Evolutionary conservation across 2,113 vertebrate species (phyloP).

Genomic region (Vulpes ferrilata): DNA sequence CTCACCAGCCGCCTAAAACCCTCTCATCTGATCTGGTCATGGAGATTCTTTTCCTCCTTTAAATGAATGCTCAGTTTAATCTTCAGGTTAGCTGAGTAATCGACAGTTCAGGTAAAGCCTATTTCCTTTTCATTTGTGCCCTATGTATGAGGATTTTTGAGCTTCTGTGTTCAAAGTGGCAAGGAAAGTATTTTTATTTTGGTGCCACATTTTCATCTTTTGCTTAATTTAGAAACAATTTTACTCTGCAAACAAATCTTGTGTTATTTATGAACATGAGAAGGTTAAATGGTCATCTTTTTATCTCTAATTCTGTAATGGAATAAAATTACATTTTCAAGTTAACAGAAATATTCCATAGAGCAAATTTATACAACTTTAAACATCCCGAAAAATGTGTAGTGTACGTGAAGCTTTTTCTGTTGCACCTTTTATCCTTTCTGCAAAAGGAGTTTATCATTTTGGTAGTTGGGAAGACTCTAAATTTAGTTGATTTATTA

Average conservation of each 20-base stretch:
- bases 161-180: not conserved
- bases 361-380: not conserved
- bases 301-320: not conserved
- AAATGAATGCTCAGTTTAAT: not conserved
- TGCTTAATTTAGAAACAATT: slow-evolving; percentile 42
- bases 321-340: not conserved
- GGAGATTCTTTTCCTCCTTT: not conserved
- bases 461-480: not conserved
- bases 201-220: not conserved
- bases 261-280: not conserved
- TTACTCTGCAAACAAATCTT: not conserved
- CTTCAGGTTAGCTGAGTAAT: not conserved
- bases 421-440: not conserved
- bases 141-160: not conserved
- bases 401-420: not conserved
- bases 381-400: not conserved
- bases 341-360: not conserved
- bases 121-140: slow-evolving; percentile 2
- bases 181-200: slow-evolving; percentile 16
- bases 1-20: not conserved
- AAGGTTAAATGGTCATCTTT: not conserved
- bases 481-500: not conserved
- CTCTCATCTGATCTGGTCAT: not conserved
- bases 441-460: not conserved
- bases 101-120: not conserved